These are phyloP conservation scores for Agonopterix alstromeriana DNA, from an alignment of 2,888 invertebrate species.

Conservation along the genomic window DNA sequence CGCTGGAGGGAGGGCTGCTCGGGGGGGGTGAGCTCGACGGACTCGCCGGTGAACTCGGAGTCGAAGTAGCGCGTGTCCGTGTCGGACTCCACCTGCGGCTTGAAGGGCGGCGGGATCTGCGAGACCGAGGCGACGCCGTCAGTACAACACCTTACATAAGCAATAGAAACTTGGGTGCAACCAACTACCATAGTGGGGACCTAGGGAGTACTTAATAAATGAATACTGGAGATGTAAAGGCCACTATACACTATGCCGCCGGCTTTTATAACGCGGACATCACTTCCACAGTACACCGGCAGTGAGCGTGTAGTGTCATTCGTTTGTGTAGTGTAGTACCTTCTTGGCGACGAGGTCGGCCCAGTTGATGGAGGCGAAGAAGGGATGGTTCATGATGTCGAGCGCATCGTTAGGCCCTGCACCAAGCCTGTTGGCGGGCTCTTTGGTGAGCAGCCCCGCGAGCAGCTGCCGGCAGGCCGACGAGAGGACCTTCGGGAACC, in stretches of 20 bases:
- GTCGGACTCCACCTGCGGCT: constrained; percentile 95
- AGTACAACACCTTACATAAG: too few relatives aligned
- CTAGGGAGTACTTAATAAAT: too few relatives aligned
- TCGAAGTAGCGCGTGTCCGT: constrained; percentile 98
- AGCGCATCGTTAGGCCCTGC: constrained; percentile 96
- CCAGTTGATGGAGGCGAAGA: constrained; percentile 98
- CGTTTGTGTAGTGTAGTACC: constrained; percentile 54
- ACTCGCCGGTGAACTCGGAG: constrained; percentile 98
- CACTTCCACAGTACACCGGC: too few relatives aligned
- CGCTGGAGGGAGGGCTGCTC: constrained; percentile 79
- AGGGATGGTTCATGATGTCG: constrained; percentile 96
- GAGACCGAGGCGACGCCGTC: background rate
- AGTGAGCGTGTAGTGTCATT: background rate
- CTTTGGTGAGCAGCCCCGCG: constrained; percentile 92
- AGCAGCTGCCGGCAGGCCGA: constrained; percentile 92
- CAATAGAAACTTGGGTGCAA: too few relatives aligned
- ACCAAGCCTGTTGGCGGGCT: constrained; percentile 91
- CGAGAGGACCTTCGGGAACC: constrained; percentile 93
- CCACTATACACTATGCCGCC: too few relatives aligned
- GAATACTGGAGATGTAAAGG: too few relatives aligned
- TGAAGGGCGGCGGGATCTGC: constrained; percentile 92
- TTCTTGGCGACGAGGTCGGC: constrained; percentile 93
- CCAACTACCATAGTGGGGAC: too few relatives aligned
- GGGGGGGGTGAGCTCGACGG: constrained; percentile 97
- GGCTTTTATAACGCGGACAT: too few relatives aligned